Evolutionary conservation across 2,113 vertebrate species (phyloP).

Genomic region (Lagopus muta): DNA sequence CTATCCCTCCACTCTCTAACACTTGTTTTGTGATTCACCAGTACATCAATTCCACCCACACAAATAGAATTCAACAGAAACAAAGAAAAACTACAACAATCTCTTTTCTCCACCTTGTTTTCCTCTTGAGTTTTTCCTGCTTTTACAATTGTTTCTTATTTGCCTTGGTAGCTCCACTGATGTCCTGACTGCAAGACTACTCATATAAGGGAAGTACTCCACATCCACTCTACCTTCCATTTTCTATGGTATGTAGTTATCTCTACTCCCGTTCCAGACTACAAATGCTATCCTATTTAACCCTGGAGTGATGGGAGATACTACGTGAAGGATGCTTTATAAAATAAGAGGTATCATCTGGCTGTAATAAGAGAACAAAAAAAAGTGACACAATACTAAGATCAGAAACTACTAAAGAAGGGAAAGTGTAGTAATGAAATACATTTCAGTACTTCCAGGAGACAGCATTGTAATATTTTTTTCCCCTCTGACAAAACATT

Average conservation of each 20-base stretch:
- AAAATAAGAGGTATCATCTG: background rate
- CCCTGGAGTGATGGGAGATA: background rate
- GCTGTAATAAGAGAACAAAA: background rate
- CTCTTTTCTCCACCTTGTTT: background rate
- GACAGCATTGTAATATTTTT: background rate
- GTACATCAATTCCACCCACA: background rate
- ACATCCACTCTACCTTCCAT: background rate
- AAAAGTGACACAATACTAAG: background rate
- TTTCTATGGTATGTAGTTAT: background rate
- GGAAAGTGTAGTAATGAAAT: background rate
- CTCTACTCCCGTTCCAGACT: background rate
- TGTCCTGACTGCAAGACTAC: background rate
- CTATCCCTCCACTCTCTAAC: background rate
- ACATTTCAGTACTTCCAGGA: background rate
- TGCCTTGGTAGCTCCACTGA: background rate
- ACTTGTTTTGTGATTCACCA: background rate
- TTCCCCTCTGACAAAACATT: background rate
- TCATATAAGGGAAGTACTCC: background rate
- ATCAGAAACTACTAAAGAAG: background rate
- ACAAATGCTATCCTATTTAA: background rate
- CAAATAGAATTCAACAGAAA: background rate
- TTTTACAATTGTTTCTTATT: background rate
- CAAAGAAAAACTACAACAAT: background rate
- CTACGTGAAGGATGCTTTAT: background rate
- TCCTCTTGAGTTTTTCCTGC: background rate